Conservation (phyloP, 2,113 vertebrate species). For the Prionailurus bengalensis region DNA sequence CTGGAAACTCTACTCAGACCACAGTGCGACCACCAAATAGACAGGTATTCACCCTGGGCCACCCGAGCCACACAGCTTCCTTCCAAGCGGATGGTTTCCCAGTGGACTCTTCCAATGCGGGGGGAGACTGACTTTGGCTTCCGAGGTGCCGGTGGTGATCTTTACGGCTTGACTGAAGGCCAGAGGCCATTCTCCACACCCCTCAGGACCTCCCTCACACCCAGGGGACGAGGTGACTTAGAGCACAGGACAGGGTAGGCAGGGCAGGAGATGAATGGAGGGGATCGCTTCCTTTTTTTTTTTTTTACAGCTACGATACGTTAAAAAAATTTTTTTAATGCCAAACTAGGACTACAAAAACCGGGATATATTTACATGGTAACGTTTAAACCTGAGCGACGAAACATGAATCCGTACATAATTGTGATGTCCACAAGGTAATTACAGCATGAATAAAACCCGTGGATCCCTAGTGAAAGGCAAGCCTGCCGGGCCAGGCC, state of each 20-base stretch:
- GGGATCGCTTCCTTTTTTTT: background rate
- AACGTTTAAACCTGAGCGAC: background rate
- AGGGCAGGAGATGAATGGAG: background rate
- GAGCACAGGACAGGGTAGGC: background rate
- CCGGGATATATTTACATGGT: background rate
- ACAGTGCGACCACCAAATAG: background rate
- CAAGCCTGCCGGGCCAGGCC: background rate
- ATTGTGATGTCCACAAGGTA: background rate
- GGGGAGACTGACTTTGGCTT: background rate
- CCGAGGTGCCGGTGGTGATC: fast-evolving
- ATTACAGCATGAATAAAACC: background rate
- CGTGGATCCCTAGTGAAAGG: too few species aligned
- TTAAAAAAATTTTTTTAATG: background rate
- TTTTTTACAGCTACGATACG: background rate
- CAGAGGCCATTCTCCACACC: background rate
- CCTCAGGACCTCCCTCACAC: background rate
- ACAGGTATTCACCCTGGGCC: background rate
- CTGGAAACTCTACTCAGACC: background rate
- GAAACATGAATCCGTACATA: background rate
- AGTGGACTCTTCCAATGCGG: background rate
- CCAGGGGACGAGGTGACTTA: background rate
- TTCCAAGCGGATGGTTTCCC: background rate
- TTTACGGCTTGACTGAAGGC: background rate
- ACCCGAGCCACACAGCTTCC: background rate
- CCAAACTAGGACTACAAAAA: background rate